Evolutionary conservation across 2,888 invertebrate species (phyloP).

Genomic region (Saturnia pavonia): DNA sequence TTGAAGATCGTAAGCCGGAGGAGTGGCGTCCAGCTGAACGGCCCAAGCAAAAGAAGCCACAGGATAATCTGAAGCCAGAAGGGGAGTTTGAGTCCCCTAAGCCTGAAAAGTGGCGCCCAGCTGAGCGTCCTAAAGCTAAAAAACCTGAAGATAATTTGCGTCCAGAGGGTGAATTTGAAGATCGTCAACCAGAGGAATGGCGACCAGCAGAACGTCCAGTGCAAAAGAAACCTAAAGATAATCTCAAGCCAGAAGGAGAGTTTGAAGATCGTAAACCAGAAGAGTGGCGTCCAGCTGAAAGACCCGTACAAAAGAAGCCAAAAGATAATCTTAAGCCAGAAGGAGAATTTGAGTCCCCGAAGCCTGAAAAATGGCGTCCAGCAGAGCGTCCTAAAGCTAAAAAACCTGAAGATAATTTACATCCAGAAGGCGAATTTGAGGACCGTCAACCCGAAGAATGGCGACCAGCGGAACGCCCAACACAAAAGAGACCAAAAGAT

Average conservation of each 20-base stretch:
- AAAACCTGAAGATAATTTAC: constrained; percentile 77
- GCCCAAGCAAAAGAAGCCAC: constrained; percentile 49
- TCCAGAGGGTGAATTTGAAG: constrained; percentile 80
- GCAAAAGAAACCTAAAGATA: constrained; percentile 52
- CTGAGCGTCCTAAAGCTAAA: constrained; percentile 54
- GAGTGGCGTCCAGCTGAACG: constrained; percentile 60
- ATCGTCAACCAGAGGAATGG: constrained; percentile 50
- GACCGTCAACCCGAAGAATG: constrained; percentile 40
- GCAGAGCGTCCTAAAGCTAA: constrained; percentile 41
- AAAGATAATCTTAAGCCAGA: constrained; percentile 74
- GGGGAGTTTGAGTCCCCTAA: constrained; percentile 61
- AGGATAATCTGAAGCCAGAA: constrained; percentile 74
- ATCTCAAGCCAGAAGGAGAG: constrained; percentile 80
- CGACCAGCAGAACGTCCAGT: constrained; percentile 69
- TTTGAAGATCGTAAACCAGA: constrained; percentile 62
- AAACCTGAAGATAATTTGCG: constrained; percentile 73
- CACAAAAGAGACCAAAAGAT: constrained; percentile 42
- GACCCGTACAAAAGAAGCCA: constrained; percentile 31
- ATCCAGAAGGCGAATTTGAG: constrained; percentile 80
- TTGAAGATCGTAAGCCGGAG: constrained; percentile 57
- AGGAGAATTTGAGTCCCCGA: constrained; percentile 60
- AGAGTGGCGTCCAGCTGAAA: constrained; percentile 61
- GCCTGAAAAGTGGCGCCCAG: constrained; percentile 58
- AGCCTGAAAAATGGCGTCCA: constrained; percentile 49
- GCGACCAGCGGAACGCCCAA: constrained; percentile 46